Conservation (phyloP, 2,888 invertebrate genomes). For the Cenopis cana region DNA sequence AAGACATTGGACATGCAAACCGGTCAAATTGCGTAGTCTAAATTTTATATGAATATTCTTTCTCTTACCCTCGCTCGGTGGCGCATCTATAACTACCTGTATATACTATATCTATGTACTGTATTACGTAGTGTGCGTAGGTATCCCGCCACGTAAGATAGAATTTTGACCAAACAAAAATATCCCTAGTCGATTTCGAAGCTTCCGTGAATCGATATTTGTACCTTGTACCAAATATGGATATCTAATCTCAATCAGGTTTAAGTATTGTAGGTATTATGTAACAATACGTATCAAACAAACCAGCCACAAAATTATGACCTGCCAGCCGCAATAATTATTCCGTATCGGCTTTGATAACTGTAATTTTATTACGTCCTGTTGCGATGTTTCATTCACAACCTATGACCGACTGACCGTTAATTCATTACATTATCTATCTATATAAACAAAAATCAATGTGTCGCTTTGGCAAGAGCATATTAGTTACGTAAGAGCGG, state of each 20-base stretch:
- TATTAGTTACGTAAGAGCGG: too few relatives aligned
- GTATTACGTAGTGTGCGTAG: too few relatives aligned
- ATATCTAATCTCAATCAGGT: slow-evolving; percentile 1
- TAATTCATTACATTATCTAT: background rate
- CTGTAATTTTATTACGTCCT: slow-evolving; percentile 28
- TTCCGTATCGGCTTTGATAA: slow-evolving; percentile 16
- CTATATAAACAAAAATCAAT: background rate
- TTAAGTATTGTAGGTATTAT: slow-evolving; percentile 5
- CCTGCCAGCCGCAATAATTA: slow-evolving; percentile 27
- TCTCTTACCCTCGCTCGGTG: too few relatives aligned
- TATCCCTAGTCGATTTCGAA: background rate
- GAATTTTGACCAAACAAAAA: too few relatives aligned
- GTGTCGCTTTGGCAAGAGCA: background rate
- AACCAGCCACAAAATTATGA: slow-evolving; percentile 2
- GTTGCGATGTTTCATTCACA: slow-evolving; percentile 22
- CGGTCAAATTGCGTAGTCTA: too few relatives aligned
- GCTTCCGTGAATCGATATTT: background rate
- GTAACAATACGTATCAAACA: background rate
- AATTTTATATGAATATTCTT: too few relatives aligned
- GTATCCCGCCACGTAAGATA: too few relatives aligned
- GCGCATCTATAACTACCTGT: too few relatives aligned
- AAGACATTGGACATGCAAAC: too few relatives aligned
- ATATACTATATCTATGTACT: too few relatives aligned
- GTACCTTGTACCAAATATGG: background rate
- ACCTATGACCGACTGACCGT: too few relatives aligned